These are phyloP conservation scores for Hyposoter dolosus DNA, from an alignment of 2,888 invertebrate genomes.

Conservation along the genomic window DNA sequence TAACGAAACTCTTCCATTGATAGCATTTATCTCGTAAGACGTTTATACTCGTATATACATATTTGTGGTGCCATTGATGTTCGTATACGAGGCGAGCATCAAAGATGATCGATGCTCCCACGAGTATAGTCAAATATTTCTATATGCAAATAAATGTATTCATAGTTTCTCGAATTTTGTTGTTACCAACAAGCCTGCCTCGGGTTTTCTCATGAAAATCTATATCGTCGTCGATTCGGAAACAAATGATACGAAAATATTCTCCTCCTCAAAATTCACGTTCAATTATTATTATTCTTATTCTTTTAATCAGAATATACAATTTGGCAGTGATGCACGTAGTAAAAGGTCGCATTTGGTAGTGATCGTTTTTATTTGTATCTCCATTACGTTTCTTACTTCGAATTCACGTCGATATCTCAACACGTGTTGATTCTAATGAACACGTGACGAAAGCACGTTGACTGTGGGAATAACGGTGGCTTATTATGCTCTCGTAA, in stretches of 20 bases:
- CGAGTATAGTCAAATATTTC: constrained; percentile 57
- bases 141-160: constrained; percentile 11
- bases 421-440: background rate
- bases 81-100: constrained; percentile 25
- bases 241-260: background rate
- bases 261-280: background rate
- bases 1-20: constrained; percentile 69
- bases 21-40: constrained; percentile 67
- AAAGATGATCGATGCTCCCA: constrained; percentile 59
- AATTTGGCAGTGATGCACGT: background rate
- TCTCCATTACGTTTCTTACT: background rate
- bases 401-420: background rate
- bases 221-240: background rate
- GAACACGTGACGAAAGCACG: background rate
- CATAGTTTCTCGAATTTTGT: background rate
- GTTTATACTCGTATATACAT: constrained; percentile 21
- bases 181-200: background rate
- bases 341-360: background rate
- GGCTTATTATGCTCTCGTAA: background rate
- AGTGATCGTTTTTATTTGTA: background rate
- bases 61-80: constrained; percentile 49
- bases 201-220: background rate
- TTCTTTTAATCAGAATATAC: background rate
- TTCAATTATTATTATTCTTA: background rate
- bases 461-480: background rate